Evolutionary conservation across 2,888 invertebrate genomes (phyloP).

Genomic region (Mimumesa dahlbomi): DNA sequence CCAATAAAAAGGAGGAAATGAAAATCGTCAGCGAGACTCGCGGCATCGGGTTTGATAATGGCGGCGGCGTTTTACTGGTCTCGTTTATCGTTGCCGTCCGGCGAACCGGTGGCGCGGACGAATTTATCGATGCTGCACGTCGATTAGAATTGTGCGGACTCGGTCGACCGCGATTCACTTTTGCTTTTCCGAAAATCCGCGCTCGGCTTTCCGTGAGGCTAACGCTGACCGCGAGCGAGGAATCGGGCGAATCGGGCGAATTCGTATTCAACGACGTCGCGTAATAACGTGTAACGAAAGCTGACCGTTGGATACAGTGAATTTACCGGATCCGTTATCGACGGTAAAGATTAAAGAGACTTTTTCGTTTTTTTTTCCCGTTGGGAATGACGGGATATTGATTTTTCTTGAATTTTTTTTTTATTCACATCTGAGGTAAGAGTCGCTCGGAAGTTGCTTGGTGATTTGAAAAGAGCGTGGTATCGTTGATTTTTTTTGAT

Average conservation of each 20-base stretch:
- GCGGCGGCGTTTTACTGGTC: constrained; percentile 36
- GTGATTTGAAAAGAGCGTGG: too few species aligned
- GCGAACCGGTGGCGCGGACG: constrained; percentile 40
- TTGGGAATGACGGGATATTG: too few species aligned
- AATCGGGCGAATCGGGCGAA: constrained; percentile 30
- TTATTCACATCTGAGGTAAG: too few species aligned
- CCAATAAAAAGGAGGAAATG: constrained; percentile 74
- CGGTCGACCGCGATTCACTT: constrained; percentile 49
- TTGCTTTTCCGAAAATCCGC: constrained; percentile 43
- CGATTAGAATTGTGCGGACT: constrained; percentile 55
- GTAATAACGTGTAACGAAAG: too few species aligned
- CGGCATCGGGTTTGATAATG: constrained; percentile 32
- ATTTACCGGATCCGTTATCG: too few species aligned
- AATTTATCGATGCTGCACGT: constrained; percentile 54
- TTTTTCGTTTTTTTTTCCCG: too few species aligned
- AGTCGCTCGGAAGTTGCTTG: too few species aligned
- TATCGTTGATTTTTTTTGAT: too few species aligned
- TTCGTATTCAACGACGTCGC: too few species aligned
- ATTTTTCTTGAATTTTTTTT: too few species aligned
- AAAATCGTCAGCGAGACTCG: constrained; percentile 63
- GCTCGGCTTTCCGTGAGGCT: constrained; percentile 26
- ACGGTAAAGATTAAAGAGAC: too few species aligned
- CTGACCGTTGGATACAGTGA: too few species aligned
- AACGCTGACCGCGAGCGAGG: constrained; percentile 19
- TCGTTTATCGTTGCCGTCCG: constrained; percentile 50